Conservation (phyloP, 2,888 invertebrate genomes). For the Phymatocera aterrima region DNA sequence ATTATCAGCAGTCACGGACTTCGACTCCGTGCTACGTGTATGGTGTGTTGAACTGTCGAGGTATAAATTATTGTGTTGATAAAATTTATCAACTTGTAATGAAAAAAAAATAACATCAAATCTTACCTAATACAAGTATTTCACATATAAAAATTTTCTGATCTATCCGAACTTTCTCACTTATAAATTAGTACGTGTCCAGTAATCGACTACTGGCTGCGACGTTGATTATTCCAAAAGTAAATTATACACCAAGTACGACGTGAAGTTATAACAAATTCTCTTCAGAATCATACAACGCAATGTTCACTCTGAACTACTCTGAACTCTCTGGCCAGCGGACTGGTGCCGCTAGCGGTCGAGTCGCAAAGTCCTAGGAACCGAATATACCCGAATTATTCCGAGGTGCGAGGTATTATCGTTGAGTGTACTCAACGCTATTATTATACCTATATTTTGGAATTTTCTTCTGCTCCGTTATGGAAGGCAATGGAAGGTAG, state of each 20-base stretch:
- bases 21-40: too few relatives aligned
- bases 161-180: neutral
- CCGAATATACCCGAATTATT: neutral
- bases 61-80: too few relatives aligned
- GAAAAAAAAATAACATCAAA: too few relatives aligned
- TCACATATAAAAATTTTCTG: conserved; percentile 21
- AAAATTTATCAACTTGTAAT: too few relatives aligned
- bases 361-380: neutral
- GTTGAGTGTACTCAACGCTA: neutral
- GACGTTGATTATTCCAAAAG: conserved; percentile 2
- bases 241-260: neutral
- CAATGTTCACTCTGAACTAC: conserved; percentile 3
- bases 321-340: neutral
- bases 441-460: too few relatives aligned
- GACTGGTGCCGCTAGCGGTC: neutral
- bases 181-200: neutral
- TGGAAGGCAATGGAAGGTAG: too few relatives aligned
- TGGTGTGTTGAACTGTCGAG: too few relatives aligned
- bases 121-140: conserved; percentile 3
- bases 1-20: too few relatives aligned
- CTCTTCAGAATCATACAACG: neutral
- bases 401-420: neutral
- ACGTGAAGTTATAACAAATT: conserved; percentile 39
- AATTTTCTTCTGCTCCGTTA: too few relatives aligned
- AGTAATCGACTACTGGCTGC: too few relatives aligned